Evolutionary conservation across 2,888 invertebrate species (phyloP).

Genomic region (Yponomeuta plumbellus): DNA sequence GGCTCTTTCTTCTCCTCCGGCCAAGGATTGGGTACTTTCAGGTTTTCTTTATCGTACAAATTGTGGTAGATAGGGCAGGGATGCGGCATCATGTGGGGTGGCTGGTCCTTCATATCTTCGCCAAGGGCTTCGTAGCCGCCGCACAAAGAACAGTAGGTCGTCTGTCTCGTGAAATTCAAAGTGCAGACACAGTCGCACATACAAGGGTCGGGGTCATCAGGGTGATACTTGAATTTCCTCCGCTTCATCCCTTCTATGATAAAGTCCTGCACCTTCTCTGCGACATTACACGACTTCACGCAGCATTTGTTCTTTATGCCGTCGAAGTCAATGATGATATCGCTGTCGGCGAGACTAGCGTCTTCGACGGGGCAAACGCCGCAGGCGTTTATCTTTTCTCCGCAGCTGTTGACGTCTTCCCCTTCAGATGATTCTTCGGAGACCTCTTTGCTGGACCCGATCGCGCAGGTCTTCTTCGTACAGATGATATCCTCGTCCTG

Average conservation of each 20-base stretch:
- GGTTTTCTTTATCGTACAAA: constrained; percentile 52
- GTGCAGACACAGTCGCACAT: constrained; percentile 64
- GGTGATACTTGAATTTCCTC: constrained; percentile 32
- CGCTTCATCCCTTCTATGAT: constrained; percentile 43
- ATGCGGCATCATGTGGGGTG: constrained; percentile 51
- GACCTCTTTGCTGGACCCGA: constrained; percentile 20
- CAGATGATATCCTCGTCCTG: not conserved
- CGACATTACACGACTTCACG: constrained; percentile 54
- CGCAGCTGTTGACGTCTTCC: constrained; percentile 38
- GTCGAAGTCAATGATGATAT: constrained; percentile 46
- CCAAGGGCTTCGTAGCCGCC: constrained; percentile 65
- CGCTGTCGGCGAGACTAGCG: constrained; percentile 62
- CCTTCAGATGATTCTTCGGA: constrained; percentile 25
- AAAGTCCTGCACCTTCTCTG: constrained; percentile 57
- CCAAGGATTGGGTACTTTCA: constrained; percentile 52
- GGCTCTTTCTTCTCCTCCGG: constrained; percentile 26
- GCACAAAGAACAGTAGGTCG: constrained; percentile 63
- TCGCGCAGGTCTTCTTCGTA: not conserved
- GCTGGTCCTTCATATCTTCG: constrained; percentile 50
- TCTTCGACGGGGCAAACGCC: constrained; percentile 19
- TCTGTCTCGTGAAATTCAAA: constrained; percentile 55
- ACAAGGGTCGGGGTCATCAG: constrained; percentile 43
- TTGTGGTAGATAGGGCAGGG: constrained; percentile 69
- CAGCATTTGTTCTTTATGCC: constrained; percentile 59
- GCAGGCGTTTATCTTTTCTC: not conserved